Evolutionary conservation across 1,140 invertebrate species (phyloP).

Genomic region (Trachymyrmex septentrionalis): DNA sequence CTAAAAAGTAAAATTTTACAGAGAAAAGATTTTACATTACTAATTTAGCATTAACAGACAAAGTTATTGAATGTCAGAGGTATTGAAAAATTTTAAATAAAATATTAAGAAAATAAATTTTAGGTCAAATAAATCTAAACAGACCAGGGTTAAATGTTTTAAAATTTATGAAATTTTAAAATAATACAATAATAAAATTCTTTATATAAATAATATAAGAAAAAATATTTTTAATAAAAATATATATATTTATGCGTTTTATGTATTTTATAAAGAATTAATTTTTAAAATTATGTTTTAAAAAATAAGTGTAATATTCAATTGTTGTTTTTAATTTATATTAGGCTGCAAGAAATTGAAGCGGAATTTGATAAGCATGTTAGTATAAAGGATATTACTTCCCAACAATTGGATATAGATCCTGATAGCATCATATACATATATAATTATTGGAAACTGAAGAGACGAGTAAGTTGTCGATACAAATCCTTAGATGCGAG

Average conservation of each 20-base stretch:
- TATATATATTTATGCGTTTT: neutral
- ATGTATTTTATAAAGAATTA: neutral
- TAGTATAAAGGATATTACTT: constrained; percentile 92
- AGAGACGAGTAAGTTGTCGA: constrained; percentile 89
- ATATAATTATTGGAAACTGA: constrained; percentile 98
- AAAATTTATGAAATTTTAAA: neutral
- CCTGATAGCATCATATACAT: constrained; percentile 94
- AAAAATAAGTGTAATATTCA: neutral
- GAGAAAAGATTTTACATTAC: too few species aligned
- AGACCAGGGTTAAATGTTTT: neutral
- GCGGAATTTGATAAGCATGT: constrained; percentile 97
- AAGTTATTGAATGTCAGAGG: too few species aligned
- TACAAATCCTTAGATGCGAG: neutral
- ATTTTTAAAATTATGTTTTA: neutral
- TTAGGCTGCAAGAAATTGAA: constrained; percentile 95
- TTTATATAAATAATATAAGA: neutral
- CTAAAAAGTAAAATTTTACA: too few species aligned
- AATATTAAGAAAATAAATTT: too few species aligned
- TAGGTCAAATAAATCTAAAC: too few species aligned
- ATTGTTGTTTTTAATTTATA: constrained; percentile 61
- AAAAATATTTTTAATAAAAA: neutral
- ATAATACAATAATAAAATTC: constrained; percentile 7
- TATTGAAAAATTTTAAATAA: too few species aligned
- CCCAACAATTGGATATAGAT: constrained; percentile 92
- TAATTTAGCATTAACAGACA: too few species aligned